phyloP scores from a whole-genome alignment of 2,113 vertebrate genomes.

The Nerophis lumbriciformis region DNA sequence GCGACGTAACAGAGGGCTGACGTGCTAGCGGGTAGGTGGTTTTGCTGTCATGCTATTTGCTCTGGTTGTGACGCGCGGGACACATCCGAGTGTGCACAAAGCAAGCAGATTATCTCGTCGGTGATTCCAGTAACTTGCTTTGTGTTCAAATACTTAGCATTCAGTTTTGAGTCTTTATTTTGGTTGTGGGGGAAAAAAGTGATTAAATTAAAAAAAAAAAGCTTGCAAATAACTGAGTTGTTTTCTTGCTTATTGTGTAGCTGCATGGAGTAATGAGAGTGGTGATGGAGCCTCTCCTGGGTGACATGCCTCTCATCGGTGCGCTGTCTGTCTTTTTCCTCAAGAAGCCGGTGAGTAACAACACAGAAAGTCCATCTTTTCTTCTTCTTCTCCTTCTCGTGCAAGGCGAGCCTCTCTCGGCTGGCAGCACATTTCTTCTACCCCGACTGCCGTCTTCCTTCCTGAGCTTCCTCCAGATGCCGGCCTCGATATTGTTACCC shows the following conservation, averaged over 20 bases:
- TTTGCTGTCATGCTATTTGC: background rate
- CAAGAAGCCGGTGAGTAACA: conserved; percentile 84
- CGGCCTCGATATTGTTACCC: conserved; percentile 11
- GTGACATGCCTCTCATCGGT: conserved; percentile 93
- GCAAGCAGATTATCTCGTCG: background rate
- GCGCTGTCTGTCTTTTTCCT: conserved; percentile 93
- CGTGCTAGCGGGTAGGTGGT: too few relatives aligned
- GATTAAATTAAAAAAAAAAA: too few relatives aligned
- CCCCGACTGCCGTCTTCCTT: conserved; percentile 42
- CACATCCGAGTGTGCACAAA: background rate
- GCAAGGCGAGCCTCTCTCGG: background rate
- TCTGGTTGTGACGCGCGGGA: background rate
- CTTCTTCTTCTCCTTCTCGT: background rate
- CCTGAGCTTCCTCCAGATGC: conserved; percentile 38
- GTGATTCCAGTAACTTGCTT: background rate
- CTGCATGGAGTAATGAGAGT: conserved; percentile 90
- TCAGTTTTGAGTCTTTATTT: background rate
- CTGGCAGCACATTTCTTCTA: conserved; percentile 35
- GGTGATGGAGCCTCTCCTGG: conserved; percentile 92
- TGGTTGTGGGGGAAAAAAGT: too few relatives aligned
- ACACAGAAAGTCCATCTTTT: background rate
- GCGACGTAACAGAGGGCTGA: too few relatives aligned
- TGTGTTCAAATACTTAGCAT: background rate
- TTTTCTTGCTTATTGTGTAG: conserved; percentile 56
- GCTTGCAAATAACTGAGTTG: too few relatives aligned